Evolutionary conservation across 2,888 invertebrate species (phyloP).

Genomic region (Oligia strigilis): DNA sequence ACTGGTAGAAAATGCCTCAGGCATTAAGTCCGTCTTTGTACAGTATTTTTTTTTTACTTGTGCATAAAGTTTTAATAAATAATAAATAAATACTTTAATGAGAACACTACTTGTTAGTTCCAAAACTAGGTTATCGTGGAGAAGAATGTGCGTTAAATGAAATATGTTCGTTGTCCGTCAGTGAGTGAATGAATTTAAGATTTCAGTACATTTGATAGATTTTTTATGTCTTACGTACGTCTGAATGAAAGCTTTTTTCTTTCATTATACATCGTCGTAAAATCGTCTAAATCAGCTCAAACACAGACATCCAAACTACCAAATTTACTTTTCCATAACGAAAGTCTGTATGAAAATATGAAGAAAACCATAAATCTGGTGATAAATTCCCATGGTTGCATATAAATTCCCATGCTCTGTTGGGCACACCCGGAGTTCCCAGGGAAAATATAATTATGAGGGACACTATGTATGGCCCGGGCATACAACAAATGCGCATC

Average conservation of each 20-base stretch:
- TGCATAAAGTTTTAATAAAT: no score
- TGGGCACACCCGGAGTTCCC: conserved; percentile 25
- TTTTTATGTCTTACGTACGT: neutral
- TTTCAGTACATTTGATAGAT: neutral
- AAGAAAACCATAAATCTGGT: conserved; percentile 46
- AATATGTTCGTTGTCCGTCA: neutral
- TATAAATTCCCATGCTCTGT: conserved; percentile 61
- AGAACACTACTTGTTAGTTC: neutral
- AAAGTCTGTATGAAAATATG: conserved; percentile 16
- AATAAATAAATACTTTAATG: no score
- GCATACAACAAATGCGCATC: conserved; percentile 28
- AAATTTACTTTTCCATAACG: neutral
- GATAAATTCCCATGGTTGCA: conserved; percentile 54
- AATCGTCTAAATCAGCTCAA: neutral
- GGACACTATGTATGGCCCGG: conserved; percentile 25
- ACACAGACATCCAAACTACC: neutral
- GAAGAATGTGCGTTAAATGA: no score
- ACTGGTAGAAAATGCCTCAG: no score
- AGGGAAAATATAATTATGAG: conserved; percentile 55
- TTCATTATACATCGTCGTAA: neutral
- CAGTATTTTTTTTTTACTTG: no score
- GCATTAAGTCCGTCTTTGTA: no score
- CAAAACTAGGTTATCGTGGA: no score
- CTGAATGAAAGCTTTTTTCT: neutral
- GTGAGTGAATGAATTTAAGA: neutral